Percentiles rank a stretch among this genome's conserved stretches.
phyloP scores from a whole-genome alignment of 2,888 invertebrate genomes.

The Cantharis flavilabris region DNA sequence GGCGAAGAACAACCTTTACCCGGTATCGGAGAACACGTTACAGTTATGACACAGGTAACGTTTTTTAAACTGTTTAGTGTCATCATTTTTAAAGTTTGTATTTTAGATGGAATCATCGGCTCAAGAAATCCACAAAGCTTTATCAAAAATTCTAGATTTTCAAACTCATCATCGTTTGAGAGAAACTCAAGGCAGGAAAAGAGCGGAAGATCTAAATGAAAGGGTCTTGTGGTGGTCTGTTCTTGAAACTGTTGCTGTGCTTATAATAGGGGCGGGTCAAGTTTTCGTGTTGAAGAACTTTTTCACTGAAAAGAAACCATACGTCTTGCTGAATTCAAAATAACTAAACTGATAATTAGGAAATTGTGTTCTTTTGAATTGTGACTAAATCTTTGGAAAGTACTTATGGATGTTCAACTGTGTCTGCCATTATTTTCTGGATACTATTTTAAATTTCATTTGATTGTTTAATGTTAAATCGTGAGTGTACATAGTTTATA shows the following conservation, averaged over 20 bases:
- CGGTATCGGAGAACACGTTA: constrained; percentile 84
- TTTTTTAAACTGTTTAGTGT: neutral
- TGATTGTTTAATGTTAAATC: neutral
- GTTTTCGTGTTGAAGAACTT: constrained; percentile 91
- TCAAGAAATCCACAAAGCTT: constrained; percentile 85
- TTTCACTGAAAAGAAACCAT: constrained; percentile 75
- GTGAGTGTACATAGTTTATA: neutral
- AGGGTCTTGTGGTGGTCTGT: constrained; percentile 93
- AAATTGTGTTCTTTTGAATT: constrained; percentile 34
- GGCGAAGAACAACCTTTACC: constrained; percentile 88
- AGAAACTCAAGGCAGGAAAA: constrained; percentile 92
- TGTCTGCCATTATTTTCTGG: neutral
- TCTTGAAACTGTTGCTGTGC: constrained; percentile 82
- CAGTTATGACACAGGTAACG: constrained; percentile 87
- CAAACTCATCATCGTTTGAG: constrained; percentile 96
- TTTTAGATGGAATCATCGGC: constrained; percentile 91
- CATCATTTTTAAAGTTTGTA: neutral
- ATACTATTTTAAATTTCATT: neutral
- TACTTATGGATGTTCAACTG: neutral
- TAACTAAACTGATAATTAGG: constrained; percentile 38
- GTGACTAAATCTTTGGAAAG: neutral
- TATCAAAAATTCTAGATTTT: constrained; percentile 88
- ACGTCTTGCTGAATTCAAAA: constrained; percentile 35
- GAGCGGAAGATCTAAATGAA: constrained; percentile 96
- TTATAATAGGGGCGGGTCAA: constrained; percentile 87